Evolutionary conservation across 1,140 invertebrate genomes (phyloP).

Genomic region (Caenorhabditis elegans): WBcel235 BX284602.5:4116001-4116500

Average conservation of each 20-base stretch:
- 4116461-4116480: too few relatives aligned
- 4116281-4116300: too few relatives aligned
- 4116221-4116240: neutral
- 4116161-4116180: too few relatives aligned
- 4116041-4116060: neutral
- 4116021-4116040: neutral
- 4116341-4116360: too few relatives aligned
- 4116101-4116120: neutral
- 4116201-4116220: too few relatives aligned
- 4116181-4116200: too few relatives aligned
- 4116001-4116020: constrained; percentile 14
- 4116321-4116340: too few relatives aligned
- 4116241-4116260: constrained; percentile 6
- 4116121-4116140: neutral
- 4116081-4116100: neutral
- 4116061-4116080: neutral
- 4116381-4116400: neutral
- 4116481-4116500: too few relatives aligned
- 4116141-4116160: neutral
- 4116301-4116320: too few relatives aligned
- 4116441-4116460: too few relatives aligned
- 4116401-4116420: neutral
- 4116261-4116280: neutral
- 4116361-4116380: neutral
- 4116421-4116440: too few relatives aligned